Conservation (phyloP, 2,113 vertebrate species). For the Tauraco erythrolophus region DNA sequence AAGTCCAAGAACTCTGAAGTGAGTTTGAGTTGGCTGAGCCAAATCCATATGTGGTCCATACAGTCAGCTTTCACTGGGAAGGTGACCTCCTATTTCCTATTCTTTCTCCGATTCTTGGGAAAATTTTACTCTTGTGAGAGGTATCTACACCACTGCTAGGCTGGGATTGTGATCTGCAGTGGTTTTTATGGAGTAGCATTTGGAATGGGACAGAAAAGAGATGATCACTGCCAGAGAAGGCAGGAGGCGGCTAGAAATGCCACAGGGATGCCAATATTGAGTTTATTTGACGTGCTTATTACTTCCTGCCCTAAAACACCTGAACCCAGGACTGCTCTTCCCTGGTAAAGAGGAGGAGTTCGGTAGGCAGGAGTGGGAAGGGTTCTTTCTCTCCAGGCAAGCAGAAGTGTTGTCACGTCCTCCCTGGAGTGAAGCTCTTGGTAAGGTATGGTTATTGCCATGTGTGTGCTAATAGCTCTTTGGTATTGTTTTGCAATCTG, state of each 20-base stretch:
- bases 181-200: background rate
- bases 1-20: fast-evolving
- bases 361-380: conserved; percentile 24
- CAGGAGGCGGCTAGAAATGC: background rate
- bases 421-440: conserved; percentile 62
- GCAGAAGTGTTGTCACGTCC: conserved; percentile 46
- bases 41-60: background rate
- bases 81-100: background rate
- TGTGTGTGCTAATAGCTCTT: conserved; percentile 97
- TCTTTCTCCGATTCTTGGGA: background rate
- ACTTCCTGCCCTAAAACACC: background rate
- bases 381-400: conserved; percentile 59
- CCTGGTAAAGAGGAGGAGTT: background rate
- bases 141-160: background rate
- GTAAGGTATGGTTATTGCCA: conserved; percentile 70
- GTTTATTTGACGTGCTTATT: conserved; percentile 3
- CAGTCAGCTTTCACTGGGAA: background rate
- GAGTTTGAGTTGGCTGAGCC: background rate
- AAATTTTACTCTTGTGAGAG: background rate
- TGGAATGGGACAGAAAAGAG: background rate
- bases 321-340: background rate
- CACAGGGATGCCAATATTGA: background rate
- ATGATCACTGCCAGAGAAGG: background rate
- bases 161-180: background rate
- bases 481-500: conserved; percentile 99